Evolutionary conservation across 2,113 vertebrate genomes (phyloP), one percentile per base, ranked within the genome.

Genomic region (Lophius piscatorius): DNA sequence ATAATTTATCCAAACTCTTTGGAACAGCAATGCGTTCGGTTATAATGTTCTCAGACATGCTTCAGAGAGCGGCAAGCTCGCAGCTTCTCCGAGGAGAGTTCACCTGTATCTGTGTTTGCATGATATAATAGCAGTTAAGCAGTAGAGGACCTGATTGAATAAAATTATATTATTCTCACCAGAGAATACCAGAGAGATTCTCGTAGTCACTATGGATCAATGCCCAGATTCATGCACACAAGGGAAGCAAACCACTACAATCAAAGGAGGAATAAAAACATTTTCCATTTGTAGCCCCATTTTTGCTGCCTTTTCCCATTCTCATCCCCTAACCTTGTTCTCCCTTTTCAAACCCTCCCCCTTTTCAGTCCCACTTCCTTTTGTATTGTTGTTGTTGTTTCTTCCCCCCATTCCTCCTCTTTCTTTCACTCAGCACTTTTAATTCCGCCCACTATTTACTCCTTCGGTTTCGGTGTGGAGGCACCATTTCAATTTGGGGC

Each of bases 391-490:
- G 75, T 81, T 82, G 74, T 82, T 80, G 61, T 76, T 78, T 61
- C 58, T 38, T 59, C 62, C 62, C 55, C 77, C 61, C 31, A 80
- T 57, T 54, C 63, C 78, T 73, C 73, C 77, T 77, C 82, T 72
- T 62, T 69, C 79, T 81, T 80, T 77, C 74, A 76, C 62, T 77
- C 76, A 35, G 40, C 74, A 47, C 51, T 88, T 84, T 86, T 81
- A 68, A 80, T 86, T 87, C 87, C 74, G 73, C 78, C 71, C 80
- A 78, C 74, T 77, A 60, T 83, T 83, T 84, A 74, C 73, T 77
- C 65, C 66, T 36, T 33, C 23, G 42, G 63, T 49, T 51, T 57
- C 9, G 4, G 38, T 50, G 63, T 28, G 31, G 62, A 62, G 68
- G 76, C 58, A 12, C 65, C 52, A 22, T 76, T 81, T 84, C 80